A percentile compares a stretch with the other conserved stretches of the same genome.
These are phyloP conservation scores for Percina caprodes DNA, from an alignment of 2,113 vertebrate genomes.

Conservation along the genomic window DNA sequence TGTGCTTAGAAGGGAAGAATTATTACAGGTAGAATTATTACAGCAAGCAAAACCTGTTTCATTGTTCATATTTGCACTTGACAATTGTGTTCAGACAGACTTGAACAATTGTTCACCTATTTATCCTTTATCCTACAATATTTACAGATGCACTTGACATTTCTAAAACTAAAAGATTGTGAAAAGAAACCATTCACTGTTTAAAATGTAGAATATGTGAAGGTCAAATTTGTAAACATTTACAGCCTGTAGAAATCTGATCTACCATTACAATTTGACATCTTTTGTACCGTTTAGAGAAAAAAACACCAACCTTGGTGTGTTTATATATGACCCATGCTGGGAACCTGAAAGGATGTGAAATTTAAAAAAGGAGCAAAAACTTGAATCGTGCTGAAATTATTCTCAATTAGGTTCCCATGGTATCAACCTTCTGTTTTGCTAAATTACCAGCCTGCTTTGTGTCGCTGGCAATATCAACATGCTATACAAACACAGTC, in stretches of 20 bases:
- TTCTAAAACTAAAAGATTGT: background rate
- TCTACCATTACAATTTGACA: background rate
- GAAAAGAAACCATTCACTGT: background rate
- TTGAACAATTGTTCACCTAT: background rate
- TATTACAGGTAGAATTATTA: too few species aligned
- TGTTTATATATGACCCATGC: background rate
- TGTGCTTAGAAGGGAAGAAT: too few species aligned
- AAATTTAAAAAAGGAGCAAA: background rate
- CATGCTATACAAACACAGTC: slow-evolving; percentile 15
- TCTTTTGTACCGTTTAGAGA: background rate
- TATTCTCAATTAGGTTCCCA: slow-evolving; percentile 20
- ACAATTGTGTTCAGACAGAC: background rate
- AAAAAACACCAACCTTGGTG: background rate
- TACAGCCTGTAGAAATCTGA: background rate
- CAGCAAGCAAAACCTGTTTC: background rate
- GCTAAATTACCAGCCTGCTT: slow-evolving; percentile 10
- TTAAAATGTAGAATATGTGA: background rate
- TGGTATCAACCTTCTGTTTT: slow-evolving; percentile 25
- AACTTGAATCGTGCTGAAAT: background rate
- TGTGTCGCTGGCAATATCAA: slow-evolving; percentile 6
- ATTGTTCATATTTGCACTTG: background rate
- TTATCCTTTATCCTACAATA: background rate
- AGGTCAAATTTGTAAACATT: background rate
- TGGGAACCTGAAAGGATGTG: background rate
- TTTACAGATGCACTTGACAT: background rate